phyloP scores from a whole-genome alignment of 1,140 invertebrate genomes.

The Drosophila ohnishii region DNA sequence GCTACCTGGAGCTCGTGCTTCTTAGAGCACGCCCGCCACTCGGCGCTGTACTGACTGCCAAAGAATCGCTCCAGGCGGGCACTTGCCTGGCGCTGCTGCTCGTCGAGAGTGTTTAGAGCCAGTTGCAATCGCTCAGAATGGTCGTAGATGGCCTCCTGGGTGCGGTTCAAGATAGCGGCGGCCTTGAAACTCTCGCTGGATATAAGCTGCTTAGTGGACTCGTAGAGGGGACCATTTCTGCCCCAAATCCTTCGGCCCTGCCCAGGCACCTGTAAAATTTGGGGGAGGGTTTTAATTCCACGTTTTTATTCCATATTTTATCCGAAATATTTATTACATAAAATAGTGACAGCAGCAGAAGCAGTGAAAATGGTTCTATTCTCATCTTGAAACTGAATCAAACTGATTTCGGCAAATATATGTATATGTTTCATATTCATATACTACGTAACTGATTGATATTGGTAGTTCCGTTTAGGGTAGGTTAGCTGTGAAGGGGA shows the following conservation, averaged over 20 bases:
- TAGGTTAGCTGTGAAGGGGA: not conserved
- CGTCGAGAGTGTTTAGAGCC: slow-evolving; percentile 14
- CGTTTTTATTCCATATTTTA: not conserved
- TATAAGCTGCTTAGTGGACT: slow-evolving; percentile 50
- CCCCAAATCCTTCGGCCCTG: slow-evolving; percentile 22
- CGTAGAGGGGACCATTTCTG: slow-evolving; percentile 51
- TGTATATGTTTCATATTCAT: not conserved
- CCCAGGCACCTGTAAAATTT: slow-evolving; percentile 9
- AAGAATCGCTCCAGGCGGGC: slow-evolving; percentile 29
- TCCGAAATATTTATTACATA: slow-evolving; percentile 15
- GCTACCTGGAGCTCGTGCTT: slow-evolving; percentile 46
- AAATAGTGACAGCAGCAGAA: slow-evolving; percentile 21
- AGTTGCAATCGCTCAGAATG: slow-evolving; percentile 13
- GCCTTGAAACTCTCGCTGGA: slow-evolving; percentile 22
- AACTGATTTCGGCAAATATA: slow-evolving; percentile 2
- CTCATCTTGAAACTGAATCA: slow-evolving; percentile 42
- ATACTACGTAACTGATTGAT: not conserved
- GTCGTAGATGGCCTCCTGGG: slow-evolving; percentile 21
- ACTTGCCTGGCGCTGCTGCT: slow-evolving; percentile 18
- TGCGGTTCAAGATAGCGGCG: slow-evolving; percentile 36
- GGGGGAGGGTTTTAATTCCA: not conserved
- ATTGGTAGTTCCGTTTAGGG: not conserved
- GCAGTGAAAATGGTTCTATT: not conserved
- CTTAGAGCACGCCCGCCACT: slow-evolving; percentile 38
- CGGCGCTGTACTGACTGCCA: slow-evolving; percentile 8